Evolutionary conservation across 2,888 invertebrate genomes (phyloP), one percentile per base, ranked within the genome.

Genomic region (Dugesia japonica): DNA sequence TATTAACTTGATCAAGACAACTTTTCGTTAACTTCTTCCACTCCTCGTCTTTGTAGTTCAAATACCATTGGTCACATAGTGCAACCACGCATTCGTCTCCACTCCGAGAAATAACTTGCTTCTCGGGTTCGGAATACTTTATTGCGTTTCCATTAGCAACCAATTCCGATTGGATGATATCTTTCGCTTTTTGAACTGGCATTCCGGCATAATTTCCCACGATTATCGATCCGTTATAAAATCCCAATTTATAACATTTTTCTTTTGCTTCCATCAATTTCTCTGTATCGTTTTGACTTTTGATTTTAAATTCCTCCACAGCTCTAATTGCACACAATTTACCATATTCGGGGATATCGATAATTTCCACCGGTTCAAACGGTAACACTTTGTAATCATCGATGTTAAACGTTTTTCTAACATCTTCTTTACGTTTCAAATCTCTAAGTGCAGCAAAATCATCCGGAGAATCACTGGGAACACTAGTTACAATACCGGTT

Each of bases 1-100:
- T 91, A 81, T 97, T 91, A 85, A 97, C 88, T 56, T 88, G 86
- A 0, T 87, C 87, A 20, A 98, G 86, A 76, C 89, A 89, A 81
- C 89, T 87, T 77, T 88, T 86, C 0, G 91, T 89, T 81, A 89
- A 87, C 15, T 86, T 86, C 84, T 90, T 92, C 98, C 98, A 99
- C 17, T 86, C 87, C 72, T 89, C 87, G 82, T 95, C 92, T 0
- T 97, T 97, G 83, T 99, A 99, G 84, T 94, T 91, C 75, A 99
- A 86, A 84, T 93, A 88, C 98, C 98, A 99, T 83, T 99, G 98
- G 85, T 99, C 91, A 83, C 98, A 98, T 0, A 98, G 88, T 0
- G 98, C 95, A 0, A 99, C 97, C 0, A 99, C 95, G 85, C 98
- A 99, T 83, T 94, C 93, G 85, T 98, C 98, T 0, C 91, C 93